Evolutionary conservation across 2,888 invertebrate species (phyloP).

Genomic region (Himalopsyche tibetana): DNA sequence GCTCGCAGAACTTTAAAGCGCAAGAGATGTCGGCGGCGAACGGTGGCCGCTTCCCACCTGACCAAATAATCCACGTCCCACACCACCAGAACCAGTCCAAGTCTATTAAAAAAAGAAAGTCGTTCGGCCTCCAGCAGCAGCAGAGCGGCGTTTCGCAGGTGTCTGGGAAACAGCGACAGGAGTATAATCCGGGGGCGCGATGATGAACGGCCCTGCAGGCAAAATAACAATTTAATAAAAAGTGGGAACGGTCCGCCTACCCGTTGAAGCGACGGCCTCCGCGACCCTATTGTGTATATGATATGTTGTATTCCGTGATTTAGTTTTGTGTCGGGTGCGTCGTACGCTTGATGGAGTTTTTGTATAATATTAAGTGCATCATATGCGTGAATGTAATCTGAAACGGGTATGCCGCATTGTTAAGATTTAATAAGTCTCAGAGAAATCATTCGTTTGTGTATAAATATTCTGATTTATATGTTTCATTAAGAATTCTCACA

Average conservation of each 20-base stretch:
- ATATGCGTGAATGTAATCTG: neutral
- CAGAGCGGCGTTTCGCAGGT: neutral
- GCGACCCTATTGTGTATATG: neutral
- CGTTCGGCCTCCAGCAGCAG: slow-evolving; percentile 7
- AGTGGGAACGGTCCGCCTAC: neutral
- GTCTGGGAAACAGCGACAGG: neutral
- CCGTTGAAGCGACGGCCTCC: neutral
- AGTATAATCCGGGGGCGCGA: slow-evolving; percentile 21
- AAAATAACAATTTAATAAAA: slow-evolving; percentile 7
- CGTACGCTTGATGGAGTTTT: slow-evolving; percentile 4
- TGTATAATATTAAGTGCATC: slow-evolving; percentile 23
- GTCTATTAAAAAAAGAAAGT: slow-evolving; percentile 2
- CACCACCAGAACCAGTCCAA: slow-evolving; percentile 49
- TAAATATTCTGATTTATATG: slow-evolving; percentile 35
- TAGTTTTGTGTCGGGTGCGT: neutral
- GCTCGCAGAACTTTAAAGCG: slow-evolving; percentile 69
- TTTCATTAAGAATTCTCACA: slow-evolving; percentile 27
- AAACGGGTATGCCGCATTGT: neutral
- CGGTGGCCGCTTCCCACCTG: slow-evolving; percentile 59
- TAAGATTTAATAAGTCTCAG: neutral
- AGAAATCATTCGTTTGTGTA: slow-evolving; percentile 6
- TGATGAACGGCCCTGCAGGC: slow-evolving; percentile 28
- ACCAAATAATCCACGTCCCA: slow-evolving; percentile 54
- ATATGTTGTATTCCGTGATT: slow-evolving; percentile 13
- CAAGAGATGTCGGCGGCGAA: slow-evolving; percentile 36